Percentiles rank a stretch among this genome's conserved stretches.
phyloP scores from a whole-genome alignment of 2,888 invertebrate species.

The Pheosia gnoma region DNA sequence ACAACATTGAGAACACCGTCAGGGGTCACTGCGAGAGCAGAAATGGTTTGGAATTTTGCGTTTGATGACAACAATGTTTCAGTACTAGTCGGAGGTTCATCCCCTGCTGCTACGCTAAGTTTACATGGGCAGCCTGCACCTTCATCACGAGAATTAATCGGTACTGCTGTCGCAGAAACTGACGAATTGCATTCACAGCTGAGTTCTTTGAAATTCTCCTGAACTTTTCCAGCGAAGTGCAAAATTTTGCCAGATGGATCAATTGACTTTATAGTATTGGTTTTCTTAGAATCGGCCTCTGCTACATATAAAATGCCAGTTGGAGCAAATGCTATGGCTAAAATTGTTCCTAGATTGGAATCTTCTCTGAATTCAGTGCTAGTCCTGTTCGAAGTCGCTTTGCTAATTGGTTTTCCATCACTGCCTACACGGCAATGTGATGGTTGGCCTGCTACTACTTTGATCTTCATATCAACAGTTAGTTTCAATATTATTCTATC shows the following conservation, averaged over 20 bases:
- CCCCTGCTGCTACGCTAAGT: constrained; percentile 82
- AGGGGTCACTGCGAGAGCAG: constrained; percentile 96
- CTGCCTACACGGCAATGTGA: constrained; percentile 91
- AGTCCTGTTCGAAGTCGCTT: constrained; percentile 65
- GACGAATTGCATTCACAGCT: constrained; percentile 85
- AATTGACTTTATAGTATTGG: constrained; percentile 92
- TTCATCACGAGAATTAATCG: constrained; percentile 66
- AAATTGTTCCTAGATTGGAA: constrained; percentile 91
- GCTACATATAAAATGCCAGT: constrained; percentile 96
- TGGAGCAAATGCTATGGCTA: constrained; percentile 95
- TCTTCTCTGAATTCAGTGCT: constrained; percentile 85
- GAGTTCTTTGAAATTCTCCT: constrained; percentile 83
- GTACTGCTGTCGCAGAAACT: constrained; percentile 80
- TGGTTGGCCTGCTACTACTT: constrained; percentile 97
- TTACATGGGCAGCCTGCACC: constrained; percentile 77
- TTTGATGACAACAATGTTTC: constrained; percentile 95
- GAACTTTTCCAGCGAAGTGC: constrained; percentile 95
- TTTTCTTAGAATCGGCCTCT: constrained; percentile 94
- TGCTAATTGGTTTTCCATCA: constrained; percentile 73
- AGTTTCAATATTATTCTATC: constrained; percentile 96
- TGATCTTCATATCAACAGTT: constrained; percentile 95
- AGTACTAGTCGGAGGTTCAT: constrained; percentile 90
- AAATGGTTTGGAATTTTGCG: constrained; percentile 94
- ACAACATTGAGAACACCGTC: constrained; percentile 98
- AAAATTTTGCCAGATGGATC: constrained; percentile 95